Conservation (phyloP, 2,888 invertebrate species). For the Escarpia spicata region DNA sequence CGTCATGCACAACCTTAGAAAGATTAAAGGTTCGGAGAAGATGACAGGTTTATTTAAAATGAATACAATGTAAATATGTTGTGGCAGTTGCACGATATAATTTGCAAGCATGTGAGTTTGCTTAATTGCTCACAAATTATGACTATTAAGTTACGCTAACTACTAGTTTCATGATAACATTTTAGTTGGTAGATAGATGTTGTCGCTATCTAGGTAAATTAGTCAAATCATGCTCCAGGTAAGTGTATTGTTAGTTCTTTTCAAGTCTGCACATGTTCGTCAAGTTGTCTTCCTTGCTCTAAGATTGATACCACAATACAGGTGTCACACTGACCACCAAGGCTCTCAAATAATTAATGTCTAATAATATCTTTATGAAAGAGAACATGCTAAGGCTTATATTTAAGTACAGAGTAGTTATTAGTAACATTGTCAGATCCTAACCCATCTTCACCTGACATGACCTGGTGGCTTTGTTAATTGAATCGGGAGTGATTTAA, state of each 20-base stretch:
- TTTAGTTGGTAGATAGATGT: background rate
- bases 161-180: background rate
- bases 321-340: no score
- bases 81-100: no score
- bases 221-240: background rate
- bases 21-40: no score
- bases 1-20: no score
- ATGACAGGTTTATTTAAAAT: no score
- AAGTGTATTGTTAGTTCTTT: background rate
- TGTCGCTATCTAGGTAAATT: background rate
- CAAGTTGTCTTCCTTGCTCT: no score
- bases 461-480: background rate
- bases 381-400: background rate
- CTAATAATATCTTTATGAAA: background rate
- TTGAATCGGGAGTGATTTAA: background rate
- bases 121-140: no score
- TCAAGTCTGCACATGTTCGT: no score
- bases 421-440: background rate
- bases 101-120: no score
- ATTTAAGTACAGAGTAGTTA: background rate
- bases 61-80: no score
- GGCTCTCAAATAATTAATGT: background rate
- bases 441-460: background rate
- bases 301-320: no score
- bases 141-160: background rate